Conservation (phyloP, 1,140 invertebrate species). For the Thalassaphorura encarpata region DNA sequence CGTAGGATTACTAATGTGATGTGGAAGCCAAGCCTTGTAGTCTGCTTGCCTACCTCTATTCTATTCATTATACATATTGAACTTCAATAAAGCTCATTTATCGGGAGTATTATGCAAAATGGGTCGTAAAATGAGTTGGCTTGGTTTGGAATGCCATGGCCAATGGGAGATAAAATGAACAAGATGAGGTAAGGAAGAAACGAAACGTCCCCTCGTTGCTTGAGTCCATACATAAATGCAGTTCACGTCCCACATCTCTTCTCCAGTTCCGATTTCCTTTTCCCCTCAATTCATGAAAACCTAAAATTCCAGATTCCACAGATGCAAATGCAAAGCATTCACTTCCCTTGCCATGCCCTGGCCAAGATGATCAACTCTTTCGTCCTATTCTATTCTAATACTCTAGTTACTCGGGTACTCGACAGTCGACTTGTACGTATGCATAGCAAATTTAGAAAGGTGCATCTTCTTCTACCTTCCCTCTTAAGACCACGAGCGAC, state of each 20-base stretch:
- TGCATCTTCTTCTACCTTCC: no score
- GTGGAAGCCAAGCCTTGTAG: no score
- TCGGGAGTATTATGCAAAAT: constrained; percentile 28
- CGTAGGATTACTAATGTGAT: no score
- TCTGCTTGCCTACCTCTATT: neutral
- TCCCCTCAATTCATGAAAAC: constrained; percentile 14
- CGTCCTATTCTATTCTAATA: no score
- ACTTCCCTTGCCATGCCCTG: no score
- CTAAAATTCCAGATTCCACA: no score
- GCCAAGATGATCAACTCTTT: no score
- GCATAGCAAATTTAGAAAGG: no score
- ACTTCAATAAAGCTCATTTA: constrained; percentile 26
- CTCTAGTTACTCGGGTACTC: no score
- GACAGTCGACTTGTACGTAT: no score
- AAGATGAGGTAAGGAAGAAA: neutral
- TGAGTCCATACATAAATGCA: constrained; percentile 6
- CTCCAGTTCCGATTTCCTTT: constrained; percentile 6
- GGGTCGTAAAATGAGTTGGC: constrained; percentile 10
- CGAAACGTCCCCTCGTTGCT: neutral
- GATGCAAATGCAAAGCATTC: no score
- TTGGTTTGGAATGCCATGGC: neutral
- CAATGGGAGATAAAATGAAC: constrained; percentile 10
- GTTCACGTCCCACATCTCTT: constrained; percentile 17
- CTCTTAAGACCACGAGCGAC: no score
- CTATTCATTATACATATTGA: constrained; percentile 17